A percentile compares a stretch with the other conserved stretches of the same genome.
phyloP scores from a whole-genome alignment of 2,797 vertebrate genomes.

The Lepilemur septentrionalis region DNA sequence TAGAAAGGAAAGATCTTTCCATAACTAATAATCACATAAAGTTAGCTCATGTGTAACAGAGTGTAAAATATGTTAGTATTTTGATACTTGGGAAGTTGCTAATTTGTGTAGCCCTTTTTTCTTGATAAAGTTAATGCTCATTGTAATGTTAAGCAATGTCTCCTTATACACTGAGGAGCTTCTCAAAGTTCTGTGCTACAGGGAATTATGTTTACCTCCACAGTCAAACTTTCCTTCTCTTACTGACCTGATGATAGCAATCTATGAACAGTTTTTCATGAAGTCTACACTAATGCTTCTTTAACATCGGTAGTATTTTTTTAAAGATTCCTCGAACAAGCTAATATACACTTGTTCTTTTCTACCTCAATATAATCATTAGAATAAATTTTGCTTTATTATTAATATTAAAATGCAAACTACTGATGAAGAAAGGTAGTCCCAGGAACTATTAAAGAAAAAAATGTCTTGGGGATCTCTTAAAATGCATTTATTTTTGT shows the following conservation, averaged over 20 bases:
- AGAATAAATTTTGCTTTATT: conserved; percentile 25
- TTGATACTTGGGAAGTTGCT: not conserved
- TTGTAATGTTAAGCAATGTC: not conserved
- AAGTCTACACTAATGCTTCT: not conserved
- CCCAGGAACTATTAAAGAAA: not conserved
- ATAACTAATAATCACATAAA: not conserved
- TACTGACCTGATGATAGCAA: not conserved
- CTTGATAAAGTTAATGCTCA: not conserved
- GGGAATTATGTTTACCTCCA: not conserved
- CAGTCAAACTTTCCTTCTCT: not conserved
- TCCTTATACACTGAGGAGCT: not conserved
- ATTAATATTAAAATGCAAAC: conserved; percentile 3
- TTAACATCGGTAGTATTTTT: not conserved
- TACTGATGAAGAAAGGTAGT: not conserved
- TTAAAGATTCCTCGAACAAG: not conserved
- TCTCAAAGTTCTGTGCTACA: not conserved
- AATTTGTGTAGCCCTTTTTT: not conserved
- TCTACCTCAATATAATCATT: not conserved
- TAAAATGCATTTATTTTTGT: not conserved
- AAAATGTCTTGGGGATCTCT: not conserved
- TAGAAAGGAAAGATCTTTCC: conserved; percentile 2
- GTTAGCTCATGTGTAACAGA: not conserved
- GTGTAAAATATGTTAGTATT: not conserved
- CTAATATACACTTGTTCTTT: not conserved
- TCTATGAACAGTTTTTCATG: not conserved